Evolutionary conservation across 1,140 invertebrate species (phyloP).

Genomic region (Meloidogyne hapla): DNA sequence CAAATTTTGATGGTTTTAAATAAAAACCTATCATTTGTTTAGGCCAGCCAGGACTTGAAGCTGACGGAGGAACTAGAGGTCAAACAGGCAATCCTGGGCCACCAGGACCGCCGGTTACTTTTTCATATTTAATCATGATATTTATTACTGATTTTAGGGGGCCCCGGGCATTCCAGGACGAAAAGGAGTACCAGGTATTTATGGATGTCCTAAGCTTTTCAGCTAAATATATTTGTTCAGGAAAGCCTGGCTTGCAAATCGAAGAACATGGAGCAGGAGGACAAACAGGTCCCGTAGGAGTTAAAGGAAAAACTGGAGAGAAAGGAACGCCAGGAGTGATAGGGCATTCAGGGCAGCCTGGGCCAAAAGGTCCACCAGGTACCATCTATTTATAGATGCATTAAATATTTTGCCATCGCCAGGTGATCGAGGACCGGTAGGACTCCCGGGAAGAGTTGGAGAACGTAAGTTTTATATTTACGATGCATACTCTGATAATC

Average conservation of each 20-base stretch:
- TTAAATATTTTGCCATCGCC: background rate
- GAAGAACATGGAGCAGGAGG: constrained; percentile 28
- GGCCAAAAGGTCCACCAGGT: constrained; percentile 18
- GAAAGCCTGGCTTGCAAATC: constrained; percentile 6
- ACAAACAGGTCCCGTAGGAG: constrained; percentile 8
- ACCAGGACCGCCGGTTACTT: constrained; percentile 22
- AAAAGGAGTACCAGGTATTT: constrained; percentile 22
- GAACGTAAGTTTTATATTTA: constrained; percentile 11
- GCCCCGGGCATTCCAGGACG: constrained; percentile 28
- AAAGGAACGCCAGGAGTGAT: constrained; percentile 29
- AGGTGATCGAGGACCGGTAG: constrained; percentile 23
- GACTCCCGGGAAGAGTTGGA: constrained; percentile 25
- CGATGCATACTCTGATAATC: no score
- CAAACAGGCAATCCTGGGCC: constrained; percentile 13
- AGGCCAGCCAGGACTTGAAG: constrained; percentile 24
- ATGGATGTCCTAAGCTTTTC: no score
- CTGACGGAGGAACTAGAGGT: constrained; percentile 17
- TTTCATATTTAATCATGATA: background rate
- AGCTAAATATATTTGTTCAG: background rate
- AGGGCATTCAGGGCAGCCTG: constrained; percentile 19
- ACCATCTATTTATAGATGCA: background rate
- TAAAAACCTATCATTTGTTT: background rate
- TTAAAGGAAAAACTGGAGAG: constrained; percentile 12
- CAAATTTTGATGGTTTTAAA: background rate
- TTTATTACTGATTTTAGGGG: constrained; percentile 24